These are phyloP conservation scores for Chiridota heheva DNA, from an alignment of 35 echinoderm and acorn worm species.

Conservation along the genomic window DNA sequence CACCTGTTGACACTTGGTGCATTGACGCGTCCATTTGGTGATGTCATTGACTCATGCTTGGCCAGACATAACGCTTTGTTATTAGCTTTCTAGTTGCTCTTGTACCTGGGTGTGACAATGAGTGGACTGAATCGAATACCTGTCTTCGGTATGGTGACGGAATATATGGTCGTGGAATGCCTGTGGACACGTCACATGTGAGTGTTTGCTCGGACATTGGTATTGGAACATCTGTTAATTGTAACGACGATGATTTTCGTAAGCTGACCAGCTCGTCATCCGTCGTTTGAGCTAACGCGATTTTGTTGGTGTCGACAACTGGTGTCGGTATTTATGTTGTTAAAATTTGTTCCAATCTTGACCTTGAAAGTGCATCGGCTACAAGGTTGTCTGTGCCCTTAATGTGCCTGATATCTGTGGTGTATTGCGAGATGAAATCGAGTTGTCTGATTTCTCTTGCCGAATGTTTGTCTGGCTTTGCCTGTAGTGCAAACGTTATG, in stretches of 20 bases:
- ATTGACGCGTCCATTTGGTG: slow-evolving; percentile 33
- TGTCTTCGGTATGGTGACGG: slow-evolving; percentile 9
- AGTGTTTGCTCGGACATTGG: neutral
- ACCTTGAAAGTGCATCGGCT: slow-evolving; percentile 37
- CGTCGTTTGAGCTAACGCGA: slow-evolving; percentile 5
- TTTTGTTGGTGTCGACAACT: no score
- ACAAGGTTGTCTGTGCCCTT: slow-evolving; percentile 48
- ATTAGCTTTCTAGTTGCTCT: slow-evolving; percentile 48
- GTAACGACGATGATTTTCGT: slow-evolving; percentile 25
- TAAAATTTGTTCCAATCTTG: neutral
- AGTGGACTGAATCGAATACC: slow-evolving; percentile 31
- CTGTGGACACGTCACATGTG: slow-evolving; percentile 50
- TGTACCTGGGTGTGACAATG: slow-evolving; percentile 26
- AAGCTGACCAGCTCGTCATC: slow-evolving; percentile 34
- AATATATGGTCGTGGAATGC: slow-evolving; percentile 11
- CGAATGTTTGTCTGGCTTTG: slow-evolving; percentile 11
- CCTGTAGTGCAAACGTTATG: slow-evolving; percentile 6
- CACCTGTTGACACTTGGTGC: slow-evolving; percentile 45
- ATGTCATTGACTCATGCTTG: slow-evolving; percentile 60
- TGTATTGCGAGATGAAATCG: slow-evolving; percentile 59
- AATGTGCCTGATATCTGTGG: slow-evolving; percentile 40
- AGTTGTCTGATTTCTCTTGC: slow-evolving; percentile 19
- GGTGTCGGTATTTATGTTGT: no score
- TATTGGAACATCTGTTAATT: slow-evolving; percentile 26
- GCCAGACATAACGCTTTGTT: slow-evolving; percentile 52